These are phyloP conservation scores for Erynnis tages DNA, from an alignment of 2,888 invertebrate genomes.

Conservation along the genomic window DNA sequence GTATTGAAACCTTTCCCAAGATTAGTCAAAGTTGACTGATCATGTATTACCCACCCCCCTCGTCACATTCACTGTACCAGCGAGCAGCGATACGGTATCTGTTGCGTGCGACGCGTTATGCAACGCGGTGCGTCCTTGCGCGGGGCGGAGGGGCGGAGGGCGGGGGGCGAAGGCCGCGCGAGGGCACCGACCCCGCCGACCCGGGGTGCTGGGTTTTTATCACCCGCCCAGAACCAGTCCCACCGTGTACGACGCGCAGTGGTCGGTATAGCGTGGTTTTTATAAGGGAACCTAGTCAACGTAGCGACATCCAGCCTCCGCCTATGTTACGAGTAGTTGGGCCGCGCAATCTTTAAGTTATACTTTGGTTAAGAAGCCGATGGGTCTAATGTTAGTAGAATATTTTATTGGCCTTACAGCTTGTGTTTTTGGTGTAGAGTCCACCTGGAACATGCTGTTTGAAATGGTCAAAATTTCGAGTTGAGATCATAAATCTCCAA, in stretches of 20 bases:
- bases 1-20: too few relatives aligned
- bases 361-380: too few relatives aligned
- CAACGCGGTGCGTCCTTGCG: constrained; percentile 73
- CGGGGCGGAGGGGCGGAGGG: constrained; percentile 35
- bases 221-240: constrained; percentile 29
- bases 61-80: neutral
- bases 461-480: too few relatives aligned
- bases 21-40: too few relatives aligned
- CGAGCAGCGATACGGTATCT: constrained; percentile 57
- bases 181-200: constrained; percentile 61
- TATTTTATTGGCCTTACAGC: too few relatives aligned
- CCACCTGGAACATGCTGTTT: too few relatives aligned
- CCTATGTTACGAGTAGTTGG: too few relatives aligned
- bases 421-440: too few relatives aligned
- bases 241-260: constrained; percentile 1
- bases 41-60: neutral
- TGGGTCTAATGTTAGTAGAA: too few relatives aligned
- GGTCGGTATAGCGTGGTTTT: constrained; percentile 22
- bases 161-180: constrained; percentile 63
- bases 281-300: constrained; percentile 19
- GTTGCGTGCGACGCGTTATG: constrained; percentile 69
- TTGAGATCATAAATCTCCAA: too few relatives aligned
- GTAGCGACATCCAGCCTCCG: too few relatives aligned
- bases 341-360: too few relatives aligned
- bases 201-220: constrained; percentile 42